A percentile compares a stretch with the other conserved stretches of the same genome.
phyloP scores from a whole-genome alignment of 2,113 vertebrate species.

The Ivindomyrus marchei region DNA sequence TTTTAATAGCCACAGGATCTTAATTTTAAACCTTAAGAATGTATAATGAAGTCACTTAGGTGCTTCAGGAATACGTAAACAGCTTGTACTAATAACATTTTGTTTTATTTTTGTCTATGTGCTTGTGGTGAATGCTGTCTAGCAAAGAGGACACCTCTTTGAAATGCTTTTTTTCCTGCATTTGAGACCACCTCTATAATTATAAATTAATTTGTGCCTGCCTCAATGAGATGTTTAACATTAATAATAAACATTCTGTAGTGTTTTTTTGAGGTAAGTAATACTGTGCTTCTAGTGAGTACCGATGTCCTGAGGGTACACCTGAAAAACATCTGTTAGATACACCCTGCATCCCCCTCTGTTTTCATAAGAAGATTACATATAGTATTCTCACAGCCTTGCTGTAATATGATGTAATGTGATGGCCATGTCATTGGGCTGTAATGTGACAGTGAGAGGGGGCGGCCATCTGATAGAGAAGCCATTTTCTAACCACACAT shows the following conservation, averaged over 20 bases:
- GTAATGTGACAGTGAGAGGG: slow-evolving; percentile 32
- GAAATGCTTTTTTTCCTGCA: not conserved
- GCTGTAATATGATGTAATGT: not conserved
- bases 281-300: slow-evolving; percentile 40
- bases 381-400: slow-evolving; percentile 16
- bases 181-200: not conserved
- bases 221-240: not conserved
- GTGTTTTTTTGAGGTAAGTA: slow-evolving; percentile 48
- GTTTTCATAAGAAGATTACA: not conserved
- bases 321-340: slow-evolving; percentile 27
- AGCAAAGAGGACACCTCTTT: not conserved
- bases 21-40: not conserved
- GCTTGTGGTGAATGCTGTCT: not conserved
- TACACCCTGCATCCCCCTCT: not conserved
- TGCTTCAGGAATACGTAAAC: not conserved
- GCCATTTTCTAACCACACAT: not conserved
- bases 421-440: not conserved
- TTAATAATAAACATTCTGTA: slow-evolving; percentile 19
- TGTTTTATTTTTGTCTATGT: not conserved
- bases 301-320: slow-evolving; percentile 44
- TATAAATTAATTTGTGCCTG: not conserved
- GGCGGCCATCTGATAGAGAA: slow-evolving; percentile 14
- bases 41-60: not conserved
- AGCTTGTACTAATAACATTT: not conserved
- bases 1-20: not conserved